These are phyloP conservation scores for Tachina fera DNA, from an alignment of 2,888 invertebrate species.

Conservation along the genomic window DNA sequence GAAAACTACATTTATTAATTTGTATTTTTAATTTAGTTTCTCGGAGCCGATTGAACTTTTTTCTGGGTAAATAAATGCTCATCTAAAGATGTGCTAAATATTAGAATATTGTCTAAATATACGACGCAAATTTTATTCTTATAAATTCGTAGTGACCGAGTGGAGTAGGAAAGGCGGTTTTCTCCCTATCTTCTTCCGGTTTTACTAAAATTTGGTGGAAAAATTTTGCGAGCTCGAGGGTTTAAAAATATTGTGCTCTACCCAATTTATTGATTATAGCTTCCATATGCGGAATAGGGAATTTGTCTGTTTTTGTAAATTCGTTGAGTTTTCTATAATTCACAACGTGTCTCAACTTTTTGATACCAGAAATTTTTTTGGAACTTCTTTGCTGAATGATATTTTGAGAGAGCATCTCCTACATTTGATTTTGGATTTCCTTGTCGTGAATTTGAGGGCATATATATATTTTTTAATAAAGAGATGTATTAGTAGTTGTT, in stretches of 20 bases:
- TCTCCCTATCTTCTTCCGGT: constrained; percentile 12
- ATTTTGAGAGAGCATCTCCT: too few relatives aligned
- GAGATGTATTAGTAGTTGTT: too few relatives aligned
- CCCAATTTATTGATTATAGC: background rate
- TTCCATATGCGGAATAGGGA: constrained; percentile 44
- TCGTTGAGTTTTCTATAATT: too few relatives aligned
- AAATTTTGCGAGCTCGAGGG: background rate
- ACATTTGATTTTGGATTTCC: too few relatives aligned
- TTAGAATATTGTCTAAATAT: background rate
- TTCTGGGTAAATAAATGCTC: background rate
- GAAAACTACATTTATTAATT: constrained; percentile 40
- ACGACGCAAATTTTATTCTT: too few relatives aligned
- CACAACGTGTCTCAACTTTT: too few relatives aligned
- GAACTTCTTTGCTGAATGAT: too few relatives aligned
- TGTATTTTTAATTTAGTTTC: constrained; percentile 25
- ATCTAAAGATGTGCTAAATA: background rate
- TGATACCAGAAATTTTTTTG: too few relatives aligned
- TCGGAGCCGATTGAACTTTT: constrained; percentile 3
- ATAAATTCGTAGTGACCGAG: background rate
- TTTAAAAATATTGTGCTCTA: background rate
- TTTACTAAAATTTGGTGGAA: constrained; percentile 1
- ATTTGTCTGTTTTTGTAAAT: constrained; percentile 15
- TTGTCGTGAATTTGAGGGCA: constrained; percentile 3
- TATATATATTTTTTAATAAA: constrained; percentile 49
- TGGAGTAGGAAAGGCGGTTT: background rate